These are phyloP conservation scores for Rhagonycha lutea DNA, from an alignment of 2,888 invertebrate genomes.

Conservation along the genomic window DNA sequence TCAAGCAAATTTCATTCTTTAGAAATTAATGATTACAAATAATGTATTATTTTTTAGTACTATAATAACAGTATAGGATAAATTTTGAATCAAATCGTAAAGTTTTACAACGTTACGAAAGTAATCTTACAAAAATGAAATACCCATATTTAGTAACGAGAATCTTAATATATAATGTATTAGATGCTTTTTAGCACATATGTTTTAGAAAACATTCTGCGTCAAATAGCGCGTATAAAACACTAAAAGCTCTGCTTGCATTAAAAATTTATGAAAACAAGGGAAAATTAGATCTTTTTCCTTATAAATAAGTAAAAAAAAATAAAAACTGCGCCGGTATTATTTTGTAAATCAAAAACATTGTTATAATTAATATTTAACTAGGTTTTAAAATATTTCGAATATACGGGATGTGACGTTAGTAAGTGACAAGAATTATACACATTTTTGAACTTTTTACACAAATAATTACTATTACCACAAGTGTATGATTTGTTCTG, in stretches of 20 bases:
- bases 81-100: neutral
- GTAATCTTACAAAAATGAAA: neutral
- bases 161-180: neutral
- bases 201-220: slow-evolving; percentile 2
- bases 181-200: slow-evolving; percentile 4
- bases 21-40: neutral
- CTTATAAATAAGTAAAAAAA: neutral
- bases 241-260: neutral
- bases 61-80: neutral
- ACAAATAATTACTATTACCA: no score
- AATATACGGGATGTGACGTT: neutral
- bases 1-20: neutral
- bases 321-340: neutral
- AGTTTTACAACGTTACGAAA: neutral
- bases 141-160: neutral
- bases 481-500: no score
- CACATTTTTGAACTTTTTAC: no score
- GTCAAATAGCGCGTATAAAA: slow-evolving; percentile 1
- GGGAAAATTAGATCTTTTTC: neutral
- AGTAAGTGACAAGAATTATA: neutral
- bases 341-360: neutral
- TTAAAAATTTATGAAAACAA: slow-evolving; percentile 4
- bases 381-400: neutral
- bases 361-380: neutral
- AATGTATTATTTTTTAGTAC: neutral